phyloP scores from a whole-genome alignment of 2,888 invertebrate genomes.

The Sylvicola fuscatus region DNA sequence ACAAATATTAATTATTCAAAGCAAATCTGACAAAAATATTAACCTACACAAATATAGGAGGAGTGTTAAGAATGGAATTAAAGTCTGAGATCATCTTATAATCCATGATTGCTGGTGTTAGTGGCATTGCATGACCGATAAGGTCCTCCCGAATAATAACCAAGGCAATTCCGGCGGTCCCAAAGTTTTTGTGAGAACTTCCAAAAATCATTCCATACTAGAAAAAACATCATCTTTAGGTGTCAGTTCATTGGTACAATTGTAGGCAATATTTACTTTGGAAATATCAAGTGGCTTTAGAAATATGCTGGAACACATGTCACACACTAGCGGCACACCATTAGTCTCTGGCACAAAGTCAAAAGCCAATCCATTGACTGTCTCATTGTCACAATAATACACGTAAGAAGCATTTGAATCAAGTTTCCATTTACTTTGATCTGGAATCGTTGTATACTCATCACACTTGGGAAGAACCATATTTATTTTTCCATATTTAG shows the following conservation, averaged over 20 bases:
- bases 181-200: constrained; percentile 96
- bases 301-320: constrained; percentile 96
- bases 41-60: constrained; percentile 82
- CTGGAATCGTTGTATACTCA: constrained; percentile 54
- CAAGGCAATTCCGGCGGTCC: constrained; percentile 80
- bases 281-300: constrained; percentile 72
- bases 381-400: constrained; percentile 95
- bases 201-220: constrained; percentile 90
- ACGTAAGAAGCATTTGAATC: constrained; percentile 84
- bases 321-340: constrained; percentile 76
- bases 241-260: no score
- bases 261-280: no score
- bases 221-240: no score
- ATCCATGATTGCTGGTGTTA: constrained; percentile 71
- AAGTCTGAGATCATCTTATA: constrained; percentile 63
- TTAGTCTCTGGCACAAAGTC: constrained; percentile 57
- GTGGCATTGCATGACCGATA: constrained; percentile 50
- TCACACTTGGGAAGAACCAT: constrained; percentile 54
- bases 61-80: constrained; percentile 88
- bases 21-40: background rate
- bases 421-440: constrained; percentile 58
- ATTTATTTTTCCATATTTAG: constrained; percentile 82
- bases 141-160: constrained; percentile 87
- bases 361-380: constrained; percentile 81
- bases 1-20: constrained; percentile 12